Conservation (phyloP, 2,797 vertebrate species). For the Enteromius viviparus region DNA sequence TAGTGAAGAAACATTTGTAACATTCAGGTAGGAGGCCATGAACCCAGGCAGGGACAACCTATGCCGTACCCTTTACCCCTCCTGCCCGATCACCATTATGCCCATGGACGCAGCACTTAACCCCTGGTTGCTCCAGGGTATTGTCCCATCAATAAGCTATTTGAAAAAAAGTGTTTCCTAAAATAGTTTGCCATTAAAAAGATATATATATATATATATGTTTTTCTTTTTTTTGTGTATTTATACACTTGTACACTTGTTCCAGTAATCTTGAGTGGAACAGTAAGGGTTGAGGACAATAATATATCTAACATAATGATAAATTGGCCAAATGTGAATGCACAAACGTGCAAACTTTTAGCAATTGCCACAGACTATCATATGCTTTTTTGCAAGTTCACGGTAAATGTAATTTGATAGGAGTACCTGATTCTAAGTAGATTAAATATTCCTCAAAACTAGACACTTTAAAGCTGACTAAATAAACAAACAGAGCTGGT, state of each 20-base stretch:
- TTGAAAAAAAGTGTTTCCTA: background rate
- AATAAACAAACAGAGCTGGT: conserved; percentile 49
- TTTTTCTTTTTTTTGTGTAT: background rate
- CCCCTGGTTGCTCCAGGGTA: background rate
- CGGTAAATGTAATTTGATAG: background rate
- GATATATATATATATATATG: background rate
- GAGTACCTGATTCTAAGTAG: background rate
- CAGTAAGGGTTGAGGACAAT: background rate
- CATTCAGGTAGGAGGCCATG: background rate
- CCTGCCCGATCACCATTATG: background rate
- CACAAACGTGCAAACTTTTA: background rate
- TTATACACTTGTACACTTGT: background rate
- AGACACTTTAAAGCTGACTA: background rate
- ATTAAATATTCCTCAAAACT: background rate
- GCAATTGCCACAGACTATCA: background rate
- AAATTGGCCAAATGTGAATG: background rate
- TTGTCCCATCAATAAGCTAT: background rate
- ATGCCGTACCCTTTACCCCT: background rate
- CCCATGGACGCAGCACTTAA: conserved; percentile 6
- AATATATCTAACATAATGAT: background rate
- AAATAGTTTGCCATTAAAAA: background rate
- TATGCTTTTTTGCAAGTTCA: background rate
- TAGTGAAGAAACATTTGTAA: background rate
- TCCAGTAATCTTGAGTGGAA: background rate
- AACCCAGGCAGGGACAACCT: background rate